These are phyloP conservation scores for Xiphophorus maculatus DNA, from an alignment of 2,113 vertebrate species.

Conservation along the genomic window DNA sequence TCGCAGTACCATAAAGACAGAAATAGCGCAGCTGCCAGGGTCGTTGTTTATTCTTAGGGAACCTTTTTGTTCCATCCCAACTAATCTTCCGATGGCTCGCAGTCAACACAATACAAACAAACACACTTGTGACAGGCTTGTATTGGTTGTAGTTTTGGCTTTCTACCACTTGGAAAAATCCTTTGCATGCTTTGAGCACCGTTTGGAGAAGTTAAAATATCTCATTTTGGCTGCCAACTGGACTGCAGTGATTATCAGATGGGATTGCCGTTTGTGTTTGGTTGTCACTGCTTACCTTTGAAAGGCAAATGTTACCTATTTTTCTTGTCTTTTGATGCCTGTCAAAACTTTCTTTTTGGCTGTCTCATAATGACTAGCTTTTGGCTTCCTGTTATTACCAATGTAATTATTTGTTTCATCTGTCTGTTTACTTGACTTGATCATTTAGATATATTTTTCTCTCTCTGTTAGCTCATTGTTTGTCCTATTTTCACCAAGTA, in stretches of 20 bases:
- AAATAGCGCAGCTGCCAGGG: conserved; percentile 26
- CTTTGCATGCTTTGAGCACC: conserved; percentile 21
- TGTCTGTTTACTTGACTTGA: neutral
- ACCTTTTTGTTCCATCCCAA: conserved; percentile 56
- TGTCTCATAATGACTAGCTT: no score
- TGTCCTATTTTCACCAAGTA: no score
- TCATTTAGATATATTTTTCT: neutral
- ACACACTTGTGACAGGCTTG: conserved; percentile 29
- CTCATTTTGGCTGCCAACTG: neutral
- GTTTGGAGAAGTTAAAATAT: neutral
- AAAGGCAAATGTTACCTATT: no score
- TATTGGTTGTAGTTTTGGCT: conserved; percentile 40
- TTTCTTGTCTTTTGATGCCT: neutral
- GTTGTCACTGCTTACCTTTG: neutral
- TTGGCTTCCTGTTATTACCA: no score
- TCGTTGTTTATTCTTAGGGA: conserved; percentile 60
- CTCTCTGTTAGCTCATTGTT: neutral
- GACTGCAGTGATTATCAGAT: neutral
- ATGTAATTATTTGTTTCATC: neutral
- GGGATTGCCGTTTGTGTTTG: neutral
- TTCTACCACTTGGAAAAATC: conserved; percentile 15
- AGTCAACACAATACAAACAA: conserved; percentile 48
- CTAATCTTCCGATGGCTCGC: conserved; percentile 40
- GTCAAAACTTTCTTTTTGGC: neutral
- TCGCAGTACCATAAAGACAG: conserved; percentile 10